phyloP scores from a whole-genome alignment of 2,113 vertebrate species.

The Australoheros scitulus region DNA sequence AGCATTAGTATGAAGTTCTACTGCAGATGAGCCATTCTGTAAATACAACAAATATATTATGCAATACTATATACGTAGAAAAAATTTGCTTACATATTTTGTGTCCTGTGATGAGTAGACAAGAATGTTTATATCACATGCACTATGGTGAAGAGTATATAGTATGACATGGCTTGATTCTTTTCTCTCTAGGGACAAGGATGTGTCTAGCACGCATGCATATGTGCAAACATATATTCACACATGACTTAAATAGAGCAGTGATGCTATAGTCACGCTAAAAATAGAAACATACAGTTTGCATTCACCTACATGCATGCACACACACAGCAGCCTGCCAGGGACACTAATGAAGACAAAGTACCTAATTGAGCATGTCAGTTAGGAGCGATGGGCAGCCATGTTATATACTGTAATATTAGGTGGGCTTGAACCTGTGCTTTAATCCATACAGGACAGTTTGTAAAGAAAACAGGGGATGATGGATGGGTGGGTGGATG shows the following conservation, averaged over 20 bases:
- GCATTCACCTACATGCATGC: neutral
- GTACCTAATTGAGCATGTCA: constrained; percentile 71
- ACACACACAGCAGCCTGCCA: constrained; percentile 29
- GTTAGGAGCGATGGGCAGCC: constrained; percentile 53
- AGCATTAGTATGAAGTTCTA: neutral
- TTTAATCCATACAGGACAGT: constrained; percentile 16
- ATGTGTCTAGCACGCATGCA: neutral
- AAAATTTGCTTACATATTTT: constrained; percentile 24
- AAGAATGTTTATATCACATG: constrained; percentile 36
- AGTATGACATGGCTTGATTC: constrained; percentile 50
- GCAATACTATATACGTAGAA: neutral
- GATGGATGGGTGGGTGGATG: too few species aligned
- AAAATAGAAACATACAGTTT: neutral
- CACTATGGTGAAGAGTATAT: constrained; percentile 3
- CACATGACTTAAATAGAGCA: neutral
- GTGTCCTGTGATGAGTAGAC: constrained; percentile 4
- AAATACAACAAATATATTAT: neutral
- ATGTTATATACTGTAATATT: constrained; percentile 69
- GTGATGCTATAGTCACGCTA: neutral
- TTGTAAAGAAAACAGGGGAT: neutral
- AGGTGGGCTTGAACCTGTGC: constrained; percentile 47
- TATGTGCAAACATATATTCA: neutral
- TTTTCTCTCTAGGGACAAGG: constrained; percentile 38
- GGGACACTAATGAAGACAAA: constrained; percentile 75
- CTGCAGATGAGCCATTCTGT: neutral